Evolutionary conservation across 2,113 vertebrate genomes (phyloP), one percentile per base, ranked within the genome.

Genomic region (Setophaga coronata): DNA sequence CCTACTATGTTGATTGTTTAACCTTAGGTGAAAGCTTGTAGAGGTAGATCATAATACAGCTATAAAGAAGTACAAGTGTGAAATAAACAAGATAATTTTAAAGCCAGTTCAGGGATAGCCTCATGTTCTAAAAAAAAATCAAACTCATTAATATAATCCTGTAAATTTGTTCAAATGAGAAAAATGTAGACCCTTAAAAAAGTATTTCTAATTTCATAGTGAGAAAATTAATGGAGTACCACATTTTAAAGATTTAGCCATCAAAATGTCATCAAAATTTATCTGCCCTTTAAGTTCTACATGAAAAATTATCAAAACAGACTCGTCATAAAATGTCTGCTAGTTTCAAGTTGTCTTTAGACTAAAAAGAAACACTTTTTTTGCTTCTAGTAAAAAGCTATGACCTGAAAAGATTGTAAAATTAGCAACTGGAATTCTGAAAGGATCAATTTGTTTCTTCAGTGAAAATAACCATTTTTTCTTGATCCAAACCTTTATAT

Each of bases 61-160:
- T 65, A 43, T 34, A 31, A 77, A 81, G 24, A 57, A 80, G 15
- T 18, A 36, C 6, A 13, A 3, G 5, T 8, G 25, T 1, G 3
- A 71, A 45, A 43, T 18, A 7, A 79, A 78, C 8, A 3, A 61
- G 38, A 73, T n/a, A 0, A 62, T 38, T 47, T 76, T 94, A 56
- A 48, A 64, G 33, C 1, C 6, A 62, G 36, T 31, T 19, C 4
- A 62, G 18, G 14, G 36, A 90, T 23, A 0, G 0, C 6, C 3
- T n/a, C 25, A 34, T 18, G 31, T 33, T 58, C 18, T 18, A 17
- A 45, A 58, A 84, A 38, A 38, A 38, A 38, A 64, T 29, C 11
- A 43, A 36, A 60, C 5, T 56, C 47, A 61, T 29, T 47, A 69
- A 74, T 19, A 23, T 10, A 34, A 48, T 50, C 72, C 24, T 34